Percentiles rank a stretch among this genome's conserved stretches.
phyloP scores from a whole-genome alignment of 2,113 vertebrate species.

The Nycticorax nycticorax region DNA sequence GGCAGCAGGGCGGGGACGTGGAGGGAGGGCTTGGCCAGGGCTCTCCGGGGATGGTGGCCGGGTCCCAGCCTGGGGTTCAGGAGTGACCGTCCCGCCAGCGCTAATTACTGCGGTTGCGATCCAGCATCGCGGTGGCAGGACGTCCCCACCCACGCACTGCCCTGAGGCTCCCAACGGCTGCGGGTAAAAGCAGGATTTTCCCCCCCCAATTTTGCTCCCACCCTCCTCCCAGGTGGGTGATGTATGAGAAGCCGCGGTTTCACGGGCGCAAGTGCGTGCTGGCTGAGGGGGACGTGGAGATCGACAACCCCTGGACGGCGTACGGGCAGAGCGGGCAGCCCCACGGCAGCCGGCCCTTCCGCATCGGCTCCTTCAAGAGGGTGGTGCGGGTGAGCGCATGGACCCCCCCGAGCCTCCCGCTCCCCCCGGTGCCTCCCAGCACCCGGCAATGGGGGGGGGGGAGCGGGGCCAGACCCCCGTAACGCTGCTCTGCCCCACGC shows the following conservation, averaged over 20 bases:
- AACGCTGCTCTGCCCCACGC: not conserved
- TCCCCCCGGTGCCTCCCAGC: not conserved
- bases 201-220: not conserved
- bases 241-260: conserved; percentile 90
- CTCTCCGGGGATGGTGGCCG: fast-evolving
- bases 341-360: conserved; percentile 7
- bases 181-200: fast-evolving
- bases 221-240: conserved; percentile 82
- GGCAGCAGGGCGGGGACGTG: fast-evolving
- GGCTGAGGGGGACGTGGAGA: conserved; percentile 87
- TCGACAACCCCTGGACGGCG: conserved; percentile 68
- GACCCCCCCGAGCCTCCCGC: not conserved
- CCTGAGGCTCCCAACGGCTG: not conserved
- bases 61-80: not conserved
- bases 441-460: fast-evolving
- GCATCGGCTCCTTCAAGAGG: conserved; percentile 87
- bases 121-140: not conserved
- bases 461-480: fast-evolving
- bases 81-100: fast-evolving
- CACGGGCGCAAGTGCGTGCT: conserved; percentile 87
- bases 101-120: not conserved
- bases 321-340: conserved; percentile 35
- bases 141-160: not conserved
- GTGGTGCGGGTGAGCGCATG: conserved; percentile 80
- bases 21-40: fast-evolving